phyloP scores from a whole-genome alignment of 2,888 invertebrate genomes.

The Zelleria hepariella region DNA sequence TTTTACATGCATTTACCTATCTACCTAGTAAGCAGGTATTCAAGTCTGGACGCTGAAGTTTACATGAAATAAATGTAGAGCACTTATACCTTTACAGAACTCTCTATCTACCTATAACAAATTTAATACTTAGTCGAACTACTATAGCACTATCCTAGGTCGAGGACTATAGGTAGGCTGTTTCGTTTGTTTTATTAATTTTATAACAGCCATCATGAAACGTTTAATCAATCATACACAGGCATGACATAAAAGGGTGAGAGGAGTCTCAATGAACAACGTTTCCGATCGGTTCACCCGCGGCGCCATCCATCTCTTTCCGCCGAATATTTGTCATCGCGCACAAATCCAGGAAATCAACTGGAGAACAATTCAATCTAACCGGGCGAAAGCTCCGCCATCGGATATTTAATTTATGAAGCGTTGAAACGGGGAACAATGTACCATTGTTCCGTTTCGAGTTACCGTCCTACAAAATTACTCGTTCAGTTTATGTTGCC shows the following conservation, averaged over 20 bases:
- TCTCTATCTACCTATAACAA: too few relatives aligned
- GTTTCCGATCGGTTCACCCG: not conserved
- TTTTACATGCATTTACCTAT: too few relatives aligned
- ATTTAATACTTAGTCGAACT: too few relatives aligned
- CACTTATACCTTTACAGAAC: too few relatives aligned
- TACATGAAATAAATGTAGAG: too few relatives aligned
- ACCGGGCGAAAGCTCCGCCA: slow-evolving; percentile 12
- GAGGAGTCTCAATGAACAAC: not conserved
- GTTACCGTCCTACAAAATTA: not conserved
- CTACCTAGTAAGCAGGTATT: too few relatives aligned
- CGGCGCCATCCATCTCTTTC: slow-evolving; percentile 29
- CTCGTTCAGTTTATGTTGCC: not conserved
- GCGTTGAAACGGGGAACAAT: slow-evolving; percentile 54
- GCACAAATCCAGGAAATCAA: slow-evolving; percentile 25
- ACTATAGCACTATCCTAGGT: too few relatives aligned
- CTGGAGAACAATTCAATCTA: slow-evolving; percentile 20
- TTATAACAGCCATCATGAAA: too few relatives aligned
- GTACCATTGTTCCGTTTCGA: slow-evolving; percentile 11
- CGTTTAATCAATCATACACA: not conserved
- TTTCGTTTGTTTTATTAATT: too few relatives aligned
- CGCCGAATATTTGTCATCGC: slow-evolving; percentile 42
- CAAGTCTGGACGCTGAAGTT: too few relatives aligned
- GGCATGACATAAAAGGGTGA: not conserved
- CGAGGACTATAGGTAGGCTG: too few relatives aligned
- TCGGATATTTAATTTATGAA: slow-evolving; percentile 38